Percentiles rank a stretch among this genome's conserved stretches.
These are phyloP conservation scores for Netelia virgata DNA, from an alignment of 2,888 invertebrate species.

Conservation along the genomic window DNA sequence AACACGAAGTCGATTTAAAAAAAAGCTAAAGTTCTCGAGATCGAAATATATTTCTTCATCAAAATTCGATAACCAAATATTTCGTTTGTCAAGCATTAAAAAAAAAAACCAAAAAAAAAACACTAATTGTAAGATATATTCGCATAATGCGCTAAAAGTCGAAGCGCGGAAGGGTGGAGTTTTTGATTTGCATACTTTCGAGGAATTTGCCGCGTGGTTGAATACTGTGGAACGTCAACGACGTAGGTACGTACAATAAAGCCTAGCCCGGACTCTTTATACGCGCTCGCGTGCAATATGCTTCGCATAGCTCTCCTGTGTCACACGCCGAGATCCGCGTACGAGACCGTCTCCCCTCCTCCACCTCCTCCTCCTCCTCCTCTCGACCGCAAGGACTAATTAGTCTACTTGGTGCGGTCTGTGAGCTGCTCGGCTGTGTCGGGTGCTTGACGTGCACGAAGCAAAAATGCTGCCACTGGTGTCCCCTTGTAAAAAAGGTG, in stretches of 20 bases:
- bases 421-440: conserved; percentile 34
- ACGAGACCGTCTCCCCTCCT: neutral
- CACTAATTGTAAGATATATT: no score
- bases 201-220: conserved; percentile 14
- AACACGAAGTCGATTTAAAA: neutral
- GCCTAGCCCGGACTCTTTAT: conserved; percentile 17
- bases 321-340: conserved; percentile 2
- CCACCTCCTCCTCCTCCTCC: no score
- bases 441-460: neutral
- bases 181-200: conserved; percentile 25
- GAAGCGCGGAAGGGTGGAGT: neutral
- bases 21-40: no score
- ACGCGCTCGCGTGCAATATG: conserved; percentile 21
- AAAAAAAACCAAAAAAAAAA: no score
- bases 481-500: conserved; percentile 4
- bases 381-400: conserved; percentile 62
- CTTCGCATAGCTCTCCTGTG: conserved; percentile 31
- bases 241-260: conserved; percentile 19
- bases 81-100: no score
- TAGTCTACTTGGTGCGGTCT: conserved; percentile 58
- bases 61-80: no score
- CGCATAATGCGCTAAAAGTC: neutral
- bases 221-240: neutral
- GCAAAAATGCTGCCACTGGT: neutral
- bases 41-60: neutral